Conservation (phyloP, 2,888 invertebrate genomes). For the Thereva unica region DNA sequence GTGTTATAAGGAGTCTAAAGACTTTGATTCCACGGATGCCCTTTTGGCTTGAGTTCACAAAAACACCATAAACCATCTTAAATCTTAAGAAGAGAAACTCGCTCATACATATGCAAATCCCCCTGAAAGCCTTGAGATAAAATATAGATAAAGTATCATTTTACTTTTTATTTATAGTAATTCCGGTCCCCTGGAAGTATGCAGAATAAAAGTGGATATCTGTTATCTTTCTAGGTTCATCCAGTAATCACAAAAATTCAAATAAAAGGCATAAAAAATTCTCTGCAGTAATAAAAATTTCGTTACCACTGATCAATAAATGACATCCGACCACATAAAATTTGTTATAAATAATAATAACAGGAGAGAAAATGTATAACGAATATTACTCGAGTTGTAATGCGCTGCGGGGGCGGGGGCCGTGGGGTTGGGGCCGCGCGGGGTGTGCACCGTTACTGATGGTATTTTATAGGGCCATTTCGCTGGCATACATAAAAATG, state of each 20-base stretch:
- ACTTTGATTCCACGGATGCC: no score
- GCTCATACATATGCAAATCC: no score
- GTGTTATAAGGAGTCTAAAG: no score
- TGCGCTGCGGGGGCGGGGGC: neutral
- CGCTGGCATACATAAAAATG: slow-evolving; percentile 31
- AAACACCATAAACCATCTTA: no score
- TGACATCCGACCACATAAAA: slow-evolving; percentile 36
- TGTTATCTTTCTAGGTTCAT: slow-evolving; percentile 21
- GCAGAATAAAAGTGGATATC: slow-evolving; percentile 15
- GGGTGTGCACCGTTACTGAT: slow-evolving; percentile 15
- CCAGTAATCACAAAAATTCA: slow-evolving; percentile 30
- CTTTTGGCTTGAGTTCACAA: no score
- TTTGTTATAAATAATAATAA: slow-evolving; percentile 37
- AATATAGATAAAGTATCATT: no score
- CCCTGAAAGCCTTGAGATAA: no score
- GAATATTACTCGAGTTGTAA: slow-evolving; percentile 30
- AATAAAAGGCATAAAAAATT: slow-evolving; percentile 31
- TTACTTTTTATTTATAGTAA: no score
- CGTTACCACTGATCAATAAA: slow-evolving; percentile 37
- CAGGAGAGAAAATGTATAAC: slow-evolving; percentile 24
- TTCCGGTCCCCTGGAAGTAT: slow-evolving; percentile 5
- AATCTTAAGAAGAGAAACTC: no score
- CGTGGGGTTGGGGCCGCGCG: slow-evolving; percentile 1
- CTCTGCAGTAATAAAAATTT: slow-evolving; percentile 35
- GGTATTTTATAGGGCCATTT: slow-evolving; percentile 33